These are phyloP conservation scores for Sceloporus undulatus DNA, from an alignment of 2,113 vertebrate genomes.

Conservation along the genomic window DNA sequence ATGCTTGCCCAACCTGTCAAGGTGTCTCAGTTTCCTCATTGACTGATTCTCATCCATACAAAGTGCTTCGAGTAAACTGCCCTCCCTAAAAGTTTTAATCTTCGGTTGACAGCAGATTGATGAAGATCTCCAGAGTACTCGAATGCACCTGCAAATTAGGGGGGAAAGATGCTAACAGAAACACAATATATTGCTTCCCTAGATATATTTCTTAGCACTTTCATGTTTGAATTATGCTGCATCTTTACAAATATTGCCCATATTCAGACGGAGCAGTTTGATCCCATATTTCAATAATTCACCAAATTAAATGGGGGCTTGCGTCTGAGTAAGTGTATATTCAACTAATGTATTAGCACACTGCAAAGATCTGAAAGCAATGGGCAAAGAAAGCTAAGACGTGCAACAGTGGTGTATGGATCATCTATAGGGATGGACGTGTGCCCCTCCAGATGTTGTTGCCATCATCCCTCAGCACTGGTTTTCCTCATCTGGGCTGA, in stretches of 20 bases:
- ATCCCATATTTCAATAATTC: not conserved
- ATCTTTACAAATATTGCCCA: not conserved
- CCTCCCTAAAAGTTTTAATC: constrained; percentile 13
- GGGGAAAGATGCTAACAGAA: not conserved
- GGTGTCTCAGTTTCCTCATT: not conserved
- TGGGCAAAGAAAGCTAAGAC: not conserved
- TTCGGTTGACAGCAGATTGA: constrained; percentile 14
- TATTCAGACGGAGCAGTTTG: not conserved
- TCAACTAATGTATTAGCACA: not conserved
- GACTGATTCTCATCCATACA: not conserved
- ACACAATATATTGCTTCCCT: not conserved
- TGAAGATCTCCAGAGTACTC: not conserved
- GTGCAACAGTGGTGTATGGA: not conserved
- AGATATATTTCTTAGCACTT: not conserved
- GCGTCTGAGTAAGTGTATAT: not conserved
- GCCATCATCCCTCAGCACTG: too few relatives aligned
- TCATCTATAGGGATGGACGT: too few relatives aligned
- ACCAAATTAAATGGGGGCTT: not conserved
- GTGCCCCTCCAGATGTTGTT: too few relatives aligned
- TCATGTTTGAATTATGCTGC: not conserved
- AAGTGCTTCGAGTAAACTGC: not conserved
- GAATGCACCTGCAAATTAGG: not conserved
- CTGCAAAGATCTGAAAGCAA: not conserved
- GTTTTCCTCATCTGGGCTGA: too few relatives aligned
- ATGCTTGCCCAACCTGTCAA: constrained; percentile 7